Conservation (phyloP, 2,113 vertebrate genomes). For the Carassius carassius region DNA sequence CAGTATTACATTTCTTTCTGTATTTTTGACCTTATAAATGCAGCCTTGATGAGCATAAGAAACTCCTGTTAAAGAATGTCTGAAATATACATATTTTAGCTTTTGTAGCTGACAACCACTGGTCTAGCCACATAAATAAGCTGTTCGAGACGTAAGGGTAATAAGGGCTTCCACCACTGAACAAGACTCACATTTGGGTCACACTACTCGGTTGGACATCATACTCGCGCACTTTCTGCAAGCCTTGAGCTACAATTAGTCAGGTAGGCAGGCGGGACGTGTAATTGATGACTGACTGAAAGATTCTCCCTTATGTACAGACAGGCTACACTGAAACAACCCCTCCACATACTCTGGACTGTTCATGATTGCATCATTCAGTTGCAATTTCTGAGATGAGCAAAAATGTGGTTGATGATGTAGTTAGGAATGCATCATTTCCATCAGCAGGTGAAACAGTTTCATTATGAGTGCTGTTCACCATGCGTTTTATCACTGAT, state of each 20-base stretch:
- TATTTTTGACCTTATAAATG: no score
- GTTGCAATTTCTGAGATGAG: neutral
- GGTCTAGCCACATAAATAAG: constrained; percentile 1
- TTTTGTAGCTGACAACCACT: neutral
- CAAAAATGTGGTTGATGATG: neutral
- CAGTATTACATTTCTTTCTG: no score
- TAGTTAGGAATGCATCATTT: constrained; percentile 22
- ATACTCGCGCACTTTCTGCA: constrained; percentile 47
- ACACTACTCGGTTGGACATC: constrained; percentile 54
- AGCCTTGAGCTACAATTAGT: neutral
- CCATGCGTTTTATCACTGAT: neutral
- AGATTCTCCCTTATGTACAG: neutral
- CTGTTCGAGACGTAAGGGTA: neutral
- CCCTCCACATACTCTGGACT: no score
- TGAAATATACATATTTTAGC: no score
- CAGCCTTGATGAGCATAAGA: no score
- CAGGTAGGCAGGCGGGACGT: neutral
- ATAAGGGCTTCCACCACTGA: neutral
- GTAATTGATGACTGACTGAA: constrained; percentile 1
- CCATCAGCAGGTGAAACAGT: neutral
- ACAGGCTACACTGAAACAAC: neutral
- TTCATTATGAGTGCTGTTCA: neutral
- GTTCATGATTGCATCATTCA: neutral
- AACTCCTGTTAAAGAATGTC: no score
- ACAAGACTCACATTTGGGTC: constrained; percentile 67